Conservation (phyloP, 2,888 invertebrate species). For the Leucophora obtusa region DNA sequence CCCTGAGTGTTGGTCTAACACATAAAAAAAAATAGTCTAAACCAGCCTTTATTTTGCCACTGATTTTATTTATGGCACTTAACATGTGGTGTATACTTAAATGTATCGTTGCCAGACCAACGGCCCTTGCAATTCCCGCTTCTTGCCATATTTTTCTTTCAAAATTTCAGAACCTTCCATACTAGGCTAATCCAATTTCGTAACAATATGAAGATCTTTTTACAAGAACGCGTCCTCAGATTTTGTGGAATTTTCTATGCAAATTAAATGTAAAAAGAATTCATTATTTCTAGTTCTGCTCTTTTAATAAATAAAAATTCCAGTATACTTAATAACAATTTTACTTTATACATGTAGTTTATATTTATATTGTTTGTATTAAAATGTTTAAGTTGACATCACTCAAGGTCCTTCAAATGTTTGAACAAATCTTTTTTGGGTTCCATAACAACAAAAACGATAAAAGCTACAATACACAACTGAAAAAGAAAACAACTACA, state of each 20-base stretch:
- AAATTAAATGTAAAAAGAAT: neutral
- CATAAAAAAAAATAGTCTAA: no score
- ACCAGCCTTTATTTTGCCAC: no score
- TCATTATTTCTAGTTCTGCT: neutral
- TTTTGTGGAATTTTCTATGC: neutral
- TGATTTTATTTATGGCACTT: no score
- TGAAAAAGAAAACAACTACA: slow-evolving; percentile 20
- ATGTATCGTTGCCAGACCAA: no score
- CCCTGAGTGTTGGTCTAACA: no score
- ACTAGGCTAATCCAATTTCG: no score
- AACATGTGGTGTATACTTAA: no score
- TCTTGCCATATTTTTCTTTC: no score
- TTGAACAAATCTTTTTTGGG: slow-evolving; percentile 9
- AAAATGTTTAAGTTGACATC: slow-evolving; percentile 63
- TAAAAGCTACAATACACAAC: neutral
- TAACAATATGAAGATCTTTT: no score
- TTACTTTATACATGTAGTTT: neutral
- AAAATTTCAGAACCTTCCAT: no score
- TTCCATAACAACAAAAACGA: slow-evolving; percentile 38
- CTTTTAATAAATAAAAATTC: neutral
- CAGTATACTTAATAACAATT: neutral
- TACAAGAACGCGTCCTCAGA: neutral
- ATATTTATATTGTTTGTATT: slow-evolving; percentile 47
- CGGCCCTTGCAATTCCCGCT: no score
- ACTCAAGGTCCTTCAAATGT: slow-evolving; percentile 52